Conservation (phyloP, 2,888 invertebrate species). For the Leptopterna dolabrata region DNA sequence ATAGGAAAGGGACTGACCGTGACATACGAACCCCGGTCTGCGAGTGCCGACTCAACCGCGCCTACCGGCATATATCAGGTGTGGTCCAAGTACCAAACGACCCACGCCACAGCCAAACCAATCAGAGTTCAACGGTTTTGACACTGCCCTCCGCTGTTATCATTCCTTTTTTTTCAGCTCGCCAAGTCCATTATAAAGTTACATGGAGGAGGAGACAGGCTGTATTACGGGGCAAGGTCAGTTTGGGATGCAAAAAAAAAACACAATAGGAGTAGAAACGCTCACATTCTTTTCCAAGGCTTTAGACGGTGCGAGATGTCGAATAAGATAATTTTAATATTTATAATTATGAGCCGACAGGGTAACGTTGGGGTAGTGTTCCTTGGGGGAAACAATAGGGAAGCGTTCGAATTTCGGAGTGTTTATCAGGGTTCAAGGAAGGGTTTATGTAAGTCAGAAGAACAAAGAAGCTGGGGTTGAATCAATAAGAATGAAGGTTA, state of each 20-base stretch:
- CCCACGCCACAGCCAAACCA: background rate
- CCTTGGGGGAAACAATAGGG: background rate
- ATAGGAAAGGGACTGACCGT: constrained; percentile 1
- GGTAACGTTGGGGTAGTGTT: background rate
- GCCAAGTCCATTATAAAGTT: background rate
- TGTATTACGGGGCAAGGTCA: background rate
- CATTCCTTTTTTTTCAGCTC: background rate
- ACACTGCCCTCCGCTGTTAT: background rate
- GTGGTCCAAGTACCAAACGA: background rate
- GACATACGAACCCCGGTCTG: background rate
- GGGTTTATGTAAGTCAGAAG: too few relatives aligned
- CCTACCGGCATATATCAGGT: background rate
- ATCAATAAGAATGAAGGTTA: too few relatives aligned
- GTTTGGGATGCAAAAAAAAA: background rate
- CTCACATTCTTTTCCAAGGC: background rate
- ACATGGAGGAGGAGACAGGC: background rate
- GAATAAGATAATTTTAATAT: background rate
- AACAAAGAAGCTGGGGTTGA: too few relatives aligned
- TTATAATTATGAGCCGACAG: background rate
- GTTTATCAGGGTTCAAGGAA: background rate
- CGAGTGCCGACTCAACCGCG: background rate
- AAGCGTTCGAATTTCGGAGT: background rate
- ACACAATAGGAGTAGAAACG: background rate
- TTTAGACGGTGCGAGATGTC: background rate
- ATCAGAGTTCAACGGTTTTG: background rate